Evolutionary conservation across 2,797 vertebrate genomes (phyloP), one percentile per base, ranked within the genome.

Genomic region (Florisuga fusca): DNA sequence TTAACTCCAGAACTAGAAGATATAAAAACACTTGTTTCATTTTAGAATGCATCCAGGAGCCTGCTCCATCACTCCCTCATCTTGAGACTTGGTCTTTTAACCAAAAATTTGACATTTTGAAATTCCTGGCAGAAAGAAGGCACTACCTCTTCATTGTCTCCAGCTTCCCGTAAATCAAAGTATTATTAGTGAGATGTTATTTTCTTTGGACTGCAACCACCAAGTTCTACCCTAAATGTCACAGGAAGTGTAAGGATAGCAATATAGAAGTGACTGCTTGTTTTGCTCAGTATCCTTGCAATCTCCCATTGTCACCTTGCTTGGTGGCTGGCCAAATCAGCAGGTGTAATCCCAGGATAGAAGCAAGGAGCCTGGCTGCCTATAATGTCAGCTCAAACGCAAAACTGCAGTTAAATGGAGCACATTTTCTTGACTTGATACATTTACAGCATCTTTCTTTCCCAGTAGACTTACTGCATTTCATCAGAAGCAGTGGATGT

Each of bases 1-100:
- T 19, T 64, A 68, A 48, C 11, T 58, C 21, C 62, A 80, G 58
- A 75, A 91, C 13, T 33, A 57, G 36, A 36, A 87, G 38, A 81
- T 33, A 12, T 81, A 89, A 79, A 22, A 4, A 2, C 14, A 45
- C 19, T 71, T 73, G 16, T 38, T 94, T 86, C 29, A 22, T 53
- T 78, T 78, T 21, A 78, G 36, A 94, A 93, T 53, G 20, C 17
- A 86, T 75, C 51, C 58, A 96, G 62, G 69, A 88, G n/a, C 11
- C 19, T 76, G 29, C 62, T 88, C 34, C 25, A 79, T 63, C 46
- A 82, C 36, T 3, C 10, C 4, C 26, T 81, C 46, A 61, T 51
- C n/a, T 75, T 61, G 15, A 75, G 9, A 53, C 12, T 80, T 50
- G 14, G 7, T 34, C 58, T 75, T 94, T 55, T 54, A 80, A 84